A percentile compares a stretch with the other conserved stretches of the same genome.
phyloP scores from a whole-genome alignment of 1,140 invertebrate species.

The Sipha flava region DNA sequence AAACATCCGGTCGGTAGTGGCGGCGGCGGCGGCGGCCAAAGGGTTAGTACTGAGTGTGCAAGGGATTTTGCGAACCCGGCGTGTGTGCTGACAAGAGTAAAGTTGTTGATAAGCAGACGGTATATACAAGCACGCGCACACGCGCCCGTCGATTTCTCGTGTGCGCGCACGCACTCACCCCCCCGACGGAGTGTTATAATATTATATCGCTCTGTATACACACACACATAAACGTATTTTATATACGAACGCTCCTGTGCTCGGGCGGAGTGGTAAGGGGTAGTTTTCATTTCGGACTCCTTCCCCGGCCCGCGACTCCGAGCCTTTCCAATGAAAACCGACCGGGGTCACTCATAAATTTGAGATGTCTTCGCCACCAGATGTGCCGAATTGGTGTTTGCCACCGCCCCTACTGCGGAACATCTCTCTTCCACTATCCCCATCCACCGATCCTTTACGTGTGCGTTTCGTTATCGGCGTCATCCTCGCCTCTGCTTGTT shows the following conservation, averaged over 20 bases:
- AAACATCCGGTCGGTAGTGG: slow-evolving; percentile 26
- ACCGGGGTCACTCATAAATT: slow-evolving; percentile 31
- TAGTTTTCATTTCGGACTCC: slow-evolving; percentile 20
- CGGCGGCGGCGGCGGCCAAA: too few species aligned
- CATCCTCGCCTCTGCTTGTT: neutral
- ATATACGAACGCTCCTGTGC: too few species aligned
- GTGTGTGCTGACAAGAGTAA: slow-evolving; percentile 5
- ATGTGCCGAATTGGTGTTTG: slow-evolving; percentile 24
- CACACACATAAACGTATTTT: too few species aligned
- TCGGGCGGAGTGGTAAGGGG: neutral
- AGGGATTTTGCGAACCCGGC: neutral
- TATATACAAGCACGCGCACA: neutral
- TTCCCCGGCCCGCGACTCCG: neutral
- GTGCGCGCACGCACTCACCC: too few species aligned
- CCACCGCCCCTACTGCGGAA: neutral
- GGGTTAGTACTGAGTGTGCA: neutral
- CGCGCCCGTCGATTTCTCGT: too few species aligned
- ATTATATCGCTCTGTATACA: too few species aligned
- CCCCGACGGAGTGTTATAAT: too few species aligned
- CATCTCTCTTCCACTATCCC: neutral
- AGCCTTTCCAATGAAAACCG: neutral
- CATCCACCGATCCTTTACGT: neutral
- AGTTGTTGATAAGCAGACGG: slow-evolving; percentile 22
- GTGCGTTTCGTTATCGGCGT: neutral
- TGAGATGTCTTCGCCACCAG: slow-evolving; percentile 31